Conservation (phyloP, 2,797 vertebrate species). For the Etheostoma nigrum region DNA sequence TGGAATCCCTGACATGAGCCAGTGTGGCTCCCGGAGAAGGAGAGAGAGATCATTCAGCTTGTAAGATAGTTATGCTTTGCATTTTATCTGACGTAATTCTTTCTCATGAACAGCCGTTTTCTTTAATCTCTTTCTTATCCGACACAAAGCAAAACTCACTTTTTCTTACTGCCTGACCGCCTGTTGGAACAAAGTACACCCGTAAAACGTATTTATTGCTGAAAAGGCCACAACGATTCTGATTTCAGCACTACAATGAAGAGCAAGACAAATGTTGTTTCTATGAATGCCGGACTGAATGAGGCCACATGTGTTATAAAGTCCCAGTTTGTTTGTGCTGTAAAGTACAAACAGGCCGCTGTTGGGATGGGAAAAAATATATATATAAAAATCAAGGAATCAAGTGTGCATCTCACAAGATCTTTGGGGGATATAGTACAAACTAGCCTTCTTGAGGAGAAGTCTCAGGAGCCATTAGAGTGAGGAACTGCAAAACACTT, state of each 20-base stretch:
- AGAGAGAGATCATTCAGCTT: constrained; percentile 26
- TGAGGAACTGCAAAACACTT: constrained; percentile 72
- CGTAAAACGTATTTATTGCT: constrained; percentile 52
- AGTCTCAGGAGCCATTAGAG: constrained; percentile 62
- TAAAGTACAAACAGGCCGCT: constrained; percentile 64
- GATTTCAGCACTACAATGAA: constrained; percentile 37
- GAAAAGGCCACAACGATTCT: constrained; percentile 59
- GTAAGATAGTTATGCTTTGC: constrained; percentile 25
- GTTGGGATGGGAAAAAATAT: constrained; percentile 2
- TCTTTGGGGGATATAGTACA: constrained; percentile 27
- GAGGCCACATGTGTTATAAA: constrained; percentile 71
- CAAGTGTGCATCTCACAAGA: constrained; percentile 41
- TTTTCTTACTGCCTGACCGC: constrained; percentile 8
- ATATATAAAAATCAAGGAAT: constrained; percentile 13
- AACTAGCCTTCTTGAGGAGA: constrained; percentile 54
- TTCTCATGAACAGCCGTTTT: constrained; percentile 35
- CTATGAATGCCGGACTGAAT: constrained; percentile 69
- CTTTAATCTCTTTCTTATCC: constrained; percentile 44
- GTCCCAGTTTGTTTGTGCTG: constrained; percentile 66
- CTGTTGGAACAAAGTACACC: constrained; percentile 38
- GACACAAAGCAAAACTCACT: constrained; percentile 31
- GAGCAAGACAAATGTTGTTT: constrained; percentile 63
- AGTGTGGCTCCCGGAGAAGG: not conserved
- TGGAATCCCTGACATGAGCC: constrained; percentile 42
- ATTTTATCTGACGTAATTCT: constrained; percentile 39